phyloP scores from a whole-genome alignment of 2,888 invertebrate genomes.

The Stenolophus ochropezus region DNA sequence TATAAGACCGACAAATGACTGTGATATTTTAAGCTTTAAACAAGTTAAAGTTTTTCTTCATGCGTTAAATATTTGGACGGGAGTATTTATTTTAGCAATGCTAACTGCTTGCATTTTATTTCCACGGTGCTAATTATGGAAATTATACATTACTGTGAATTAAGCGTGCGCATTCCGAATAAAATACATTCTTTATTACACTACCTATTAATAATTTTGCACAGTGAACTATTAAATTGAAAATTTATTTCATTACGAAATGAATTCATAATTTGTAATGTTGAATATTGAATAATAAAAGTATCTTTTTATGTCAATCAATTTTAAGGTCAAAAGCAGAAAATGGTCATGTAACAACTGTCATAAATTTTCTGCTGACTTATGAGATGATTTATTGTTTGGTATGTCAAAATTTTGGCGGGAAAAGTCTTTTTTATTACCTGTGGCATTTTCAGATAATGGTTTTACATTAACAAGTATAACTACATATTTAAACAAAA shows the following conservation, averaged over 20 bases:
- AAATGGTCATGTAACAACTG: neutral
- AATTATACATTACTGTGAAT: neutral
- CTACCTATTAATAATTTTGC: no score
- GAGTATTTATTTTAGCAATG: constrained; percentile 17
- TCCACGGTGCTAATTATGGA: constrained; percentile 15
- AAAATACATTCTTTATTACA: neutral
- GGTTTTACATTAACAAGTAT: no score
- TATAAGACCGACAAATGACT: neutral
- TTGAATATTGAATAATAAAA: no score
- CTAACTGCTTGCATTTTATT: neutral
- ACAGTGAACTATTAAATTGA: no score
- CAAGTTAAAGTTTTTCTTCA: constrained; percentile 13
- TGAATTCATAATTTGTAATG: no score
- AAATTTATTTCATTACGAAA: no score
- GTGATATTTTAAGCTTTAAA: constrained; percentile 7
- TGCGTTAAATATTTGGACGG: constrained; percentile 14
- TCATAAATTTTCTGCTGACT: neutral
- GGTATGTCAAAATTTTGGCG: neutral
- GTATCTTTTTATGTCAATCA: neutral
- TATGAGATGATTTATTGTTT: neutral
- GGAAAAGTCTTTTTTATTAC: neutral
- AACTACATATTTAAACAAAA: no score
- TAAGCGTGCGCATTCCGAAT: no score
- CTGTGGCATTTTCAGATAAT: no score
- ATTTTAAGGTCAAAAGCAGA: neutral